Evolutionary conservation across 2,888 invertebrate species (phyloP).

Genomic region (Nemapogon koenigi): DNA sequence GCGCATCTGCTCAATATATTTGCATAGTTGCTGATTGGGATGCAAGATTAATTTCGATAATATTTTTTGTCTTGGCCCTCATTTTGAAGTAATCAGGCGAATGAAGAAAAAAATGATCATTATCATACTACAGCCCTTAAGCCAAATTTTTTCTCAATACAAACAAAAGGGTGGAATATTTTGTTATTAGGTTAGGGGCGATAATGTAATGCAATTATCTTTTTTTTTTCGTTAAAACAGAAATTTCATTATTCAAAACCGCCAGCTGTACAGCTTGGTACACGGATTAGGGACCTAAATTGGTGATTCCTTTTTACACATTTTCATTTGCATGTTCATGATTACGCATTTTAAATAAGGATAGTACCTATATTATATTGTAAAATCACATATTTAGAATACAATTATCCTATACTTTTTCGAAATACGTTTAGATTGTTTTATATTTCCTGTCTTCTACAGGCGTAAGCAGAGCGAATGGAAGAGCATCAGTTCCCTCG

Average conservation of each 20-base stretch:
- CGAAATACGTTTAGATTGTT: no score
- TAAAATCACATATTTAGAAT: no score
- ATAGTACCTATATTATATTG: no score
- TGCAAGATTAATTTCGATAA: conserved; percentile 56
- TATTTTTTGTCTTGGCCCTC: conserved; percentile 59
- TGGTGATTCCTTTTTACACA: no score
- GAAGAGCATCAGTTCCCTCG: no score
- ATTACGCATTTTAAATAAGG: no score
- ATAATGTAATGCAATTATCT: conserved; percentile 62
- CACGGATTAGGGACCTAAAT: conserved; percentile 35
- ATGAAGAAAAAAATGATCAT: conserved; percentile 52
- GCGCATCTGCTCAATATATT: conserved; percentile 53
- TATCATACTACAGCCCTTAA: conserved; percentile 62
- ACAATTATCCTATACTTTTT: no score
- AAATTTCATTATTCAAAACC: conserved; percentile 58
- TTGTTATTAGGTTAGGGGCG: conserved; percentile 63
- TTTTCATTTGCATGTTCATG: no score
- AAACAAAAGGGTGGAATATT: conserved; percentile 59
- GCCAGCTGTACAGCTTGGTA: conserved; percentile 52
- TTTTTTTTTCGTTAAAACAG: conserved; percentile 40
- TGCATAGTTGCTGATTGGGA: conserved; percentile 57
- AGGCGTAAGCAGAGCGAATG: no score
- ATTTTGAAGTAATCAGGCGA: conserved; percentile 59
- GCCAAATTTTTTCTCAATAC: conserved; percentile 56
- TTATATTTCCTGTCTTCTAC: no score